phyloP scores from a whole-genome alignment of 2,113 vertebrate species.

The Macrotus californicus region DNA sequence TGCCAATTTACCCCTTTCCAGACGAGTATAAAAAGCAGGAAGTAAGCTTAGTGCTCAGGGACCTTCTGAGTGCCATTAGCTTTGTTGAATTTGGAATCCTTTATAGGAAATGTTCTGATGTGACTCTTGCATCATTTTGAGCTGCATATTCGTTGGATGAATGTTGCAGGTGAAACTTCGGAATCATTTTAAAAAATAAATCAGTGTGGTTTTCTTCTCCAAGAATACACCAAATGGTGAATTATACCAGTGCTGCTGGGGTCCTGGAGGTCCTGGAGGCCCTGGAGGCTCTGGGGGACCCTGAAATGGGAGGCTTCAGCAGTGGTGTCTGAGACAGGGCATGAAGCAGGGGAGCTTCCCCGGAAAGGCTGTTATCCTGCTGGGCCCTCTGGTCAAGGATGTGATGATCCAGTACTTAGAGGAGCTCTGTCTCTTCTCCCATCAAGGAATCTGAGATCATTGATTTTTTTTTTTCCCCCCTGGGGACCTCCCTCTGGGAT shows the following conservation, averaged over 20 bases:
- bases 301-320: not conserved
- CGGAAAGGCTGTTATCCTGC: not conserved
- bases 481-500: not conserved
- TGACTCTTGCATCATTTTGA: conserved; percentile 46
- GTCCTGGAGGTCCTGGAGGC: not conserved
- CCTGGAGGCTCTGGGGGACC: not conserved
- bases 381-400: not conserved
- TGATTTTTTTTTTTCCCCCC: not conserved
- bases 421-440: not conserved
- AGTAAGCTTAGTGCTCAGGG: not conserved
- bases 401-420: not conserved
- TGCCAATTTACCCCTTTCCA: conserved; percentile 21
- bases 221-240: not conserved
- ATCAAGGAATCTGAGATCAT: not conserved
- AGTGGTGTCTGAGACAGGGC: not conserved
- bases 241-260: not conserved
- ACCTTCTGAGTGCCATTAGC: not conserved
- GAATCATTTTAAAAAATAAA: conserved; percentile 68
- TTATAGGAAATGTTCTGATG: conserved; percentile 53
- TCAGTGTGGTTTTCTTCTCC: not conserved
- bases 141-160: conserved; percentile 24
- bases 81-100: conserved; percentile 44
- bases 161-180: conserved; percentile 52
- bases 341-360: not conserved
- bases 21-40: conserved; percentile 40